phyloP scores from a whole-genome alignment of 2,113 vertebrate genomes.

The Chaenogobius annularis region DNA sequence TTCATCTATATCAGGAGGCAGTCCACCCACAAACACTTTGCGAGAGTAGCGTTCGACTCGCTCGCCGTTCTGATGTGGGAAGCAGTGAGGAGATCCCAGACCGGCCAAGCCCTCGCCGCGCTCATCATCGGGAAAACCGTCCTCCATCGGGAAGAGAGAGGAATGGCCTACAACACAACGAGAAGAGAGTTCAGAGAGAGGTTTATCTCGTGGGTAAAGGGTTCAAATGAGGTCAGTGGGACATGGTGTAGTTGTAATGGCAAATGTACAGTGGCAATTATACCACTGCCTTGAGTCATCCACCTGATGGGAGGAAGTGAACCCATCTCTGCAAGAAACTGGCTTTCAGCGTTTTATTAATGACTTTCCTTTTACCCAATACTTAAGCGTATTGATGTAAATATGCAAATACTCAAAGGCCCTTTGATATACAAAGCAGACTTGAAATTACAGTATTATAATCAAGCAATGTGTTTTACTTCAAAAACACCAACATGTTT shows the following conservation, averaged over 20 bases:
- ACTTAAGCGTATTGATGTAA: slow-evolving; percentile 4
- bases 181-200: not conserved
- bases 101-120: slow-evolving; percentile 90
- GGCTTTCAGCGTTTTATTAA: not conserved
- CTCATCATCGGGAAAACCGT: slow-evolving; percentile 96
- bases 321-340: not conserved
- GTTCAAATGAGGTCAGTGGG: slow-evolving; percentile 2
- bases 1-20: slow-evolving; percentile 98
- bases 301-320: not conserved
- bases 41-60: slow-evolving; percentile 95
- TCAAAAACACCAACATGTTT: not conserved
- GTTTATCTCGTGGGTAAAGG: slow-evolving; percentile 19
- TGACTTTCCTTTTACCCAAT: not conserved
- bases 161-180: slow-evolving; percentile 85
- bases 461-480: not conserved
- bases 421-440: not conserved
- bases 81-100: slow-evolving; percentile 94
- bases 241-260: not conserved
- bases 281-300: not conserved
- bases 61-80: slow-evolving; percentile 98
- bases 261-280: slow-evolving; percentile 5
- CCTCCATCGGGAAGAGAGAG: slow-evolving; percentile 98
- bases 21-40: slow-evolving; percentile 96
- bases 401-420: not conserved
- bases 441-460: not conserved